Evolutionary conservation across 2,888 invertebrate genomes (phyloP).

Genomic region (Coenonympha arcania): DNA sequence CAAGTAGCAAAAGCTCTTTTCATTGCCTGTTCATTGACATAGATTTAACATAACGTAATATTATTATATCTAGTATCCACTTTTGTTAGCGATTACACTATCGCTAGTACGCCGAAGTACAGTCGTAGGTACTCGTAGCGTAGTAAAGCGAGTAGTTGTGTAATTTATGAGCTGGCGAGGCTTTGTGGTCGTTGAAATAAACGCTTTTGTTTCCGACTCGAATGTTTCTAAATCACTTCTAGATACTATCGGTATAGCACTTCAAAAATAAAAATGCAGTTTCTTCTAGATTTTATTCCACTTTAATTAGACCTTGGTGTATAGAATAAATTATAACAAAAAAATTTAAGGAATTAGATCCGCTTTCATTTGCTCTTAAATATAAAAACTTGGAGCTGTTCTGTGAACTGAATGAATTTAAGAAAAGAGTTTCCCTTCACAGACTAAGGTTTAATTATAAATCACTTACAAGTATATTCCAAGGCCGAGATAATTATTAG

Average conservation of each 20-base stretch:
- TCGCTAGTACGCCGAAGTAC: constrained; percentile 14
- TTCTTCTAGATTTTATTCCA: background rate
- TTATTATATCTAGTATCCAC: too few relatives aligned
- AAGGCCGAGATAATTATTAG: too few relatives aligned
- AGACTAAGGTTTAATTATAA: too few relatives aligned
- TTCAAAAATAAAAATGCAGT: constrained; percentile 27
- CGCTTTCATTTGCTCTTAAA: too few relatives aligned
- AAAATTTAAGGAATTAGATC: too few relatives aligned
- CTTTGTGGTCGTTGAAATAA: constrained; percentile 45
- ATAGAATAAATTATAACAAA: background rate
- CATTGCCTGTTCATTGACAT: too few relatives aligned
- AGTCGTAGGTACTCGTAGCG: constrained; percentile 8
- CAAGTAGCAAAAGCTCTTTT: too few relatives aligned
- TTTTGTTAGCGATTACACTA: constrained; percentile 18
- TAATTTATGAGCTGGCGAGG: constrained; percentile 44
- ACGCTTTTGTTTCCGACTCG: constrained; percentile 42
- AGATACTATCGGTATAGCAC: constrained; percentile 47
- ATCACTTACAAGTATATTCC: too few relatives aligned
- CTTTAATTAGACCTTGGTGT: background rate
- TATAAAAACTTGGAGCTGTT: too few relatives aligned
- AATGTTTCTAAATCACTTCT: constrained; percentile 53
- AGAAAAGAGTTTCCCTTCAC: too few relatives aligned
- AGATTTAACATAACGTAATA: too few relatives aligned
- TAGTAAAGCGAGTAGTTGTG: constrained; percentile 28
- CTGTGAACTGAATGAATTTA: too few relatives aligned